Base-by-base conservation (phyloP, 2,113 vertebrate genomes). In the Cisticola juncidis region DNA sequence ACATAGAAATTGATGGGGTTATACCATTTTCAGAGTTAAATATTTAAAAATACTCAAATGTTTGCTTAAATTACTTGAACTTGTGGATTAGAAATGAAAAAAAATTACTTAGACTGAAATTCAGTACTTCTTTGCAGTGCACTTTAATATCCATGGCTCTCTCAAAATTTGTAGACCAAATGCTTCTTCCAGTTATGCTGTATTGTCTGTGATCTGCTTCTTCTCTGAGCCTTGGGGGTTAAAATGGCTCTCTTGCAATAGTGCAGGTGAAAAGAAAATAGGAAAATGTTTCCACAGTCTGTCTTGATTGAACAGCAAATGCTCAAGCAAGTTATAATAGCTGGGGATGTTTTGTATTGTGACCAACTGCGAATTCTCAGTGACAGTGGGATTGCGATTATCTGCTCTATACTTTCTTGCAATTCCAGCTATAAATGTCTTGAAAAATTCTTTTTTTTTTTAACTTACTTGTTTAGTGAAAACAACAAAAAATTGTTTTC, bases 1-100 rank as follows among this genome's bases (percentile, higher is more conserved):
- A 3, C 0, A 1, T 4, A 66, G 42, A 60, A 15, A 65, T 60
- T 9, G 25, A 26, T 17, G 16, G 3, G 1, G 40, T 88, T 40
- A 31, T 44, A 25, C 66, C 17, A 6, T 66, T 33, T 89, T 44
- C 54, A 71, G 16, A 26, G 66, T 73, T 58, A 84, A 81, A 20
- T 73, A 35, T 62, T 86, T 38, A 11, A 15, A 62, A 72, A 64
- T 78, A 69, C 26, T 56, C 53, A 25, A 61, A 3, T 81, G 9
- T 36, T 69, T 56, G 17, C 28, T 38, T 21, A 42, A 65, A n/a
- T 47, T 86, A 17, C 45, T 87, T 86, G 25, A 85, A 76, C 1
- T 28, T 60, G 24, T 9, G 3, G 33, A 20, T 77, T 77, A 70
- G 60, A 29, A 62, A 36, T 80, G 20, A 73, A 83, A 91, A 36